Percentiles rank a stretch among this genome's conserved stretches.
Conservation (phyloP, 2,888 invertebrate species). For the Plebejus anna region DNA sequence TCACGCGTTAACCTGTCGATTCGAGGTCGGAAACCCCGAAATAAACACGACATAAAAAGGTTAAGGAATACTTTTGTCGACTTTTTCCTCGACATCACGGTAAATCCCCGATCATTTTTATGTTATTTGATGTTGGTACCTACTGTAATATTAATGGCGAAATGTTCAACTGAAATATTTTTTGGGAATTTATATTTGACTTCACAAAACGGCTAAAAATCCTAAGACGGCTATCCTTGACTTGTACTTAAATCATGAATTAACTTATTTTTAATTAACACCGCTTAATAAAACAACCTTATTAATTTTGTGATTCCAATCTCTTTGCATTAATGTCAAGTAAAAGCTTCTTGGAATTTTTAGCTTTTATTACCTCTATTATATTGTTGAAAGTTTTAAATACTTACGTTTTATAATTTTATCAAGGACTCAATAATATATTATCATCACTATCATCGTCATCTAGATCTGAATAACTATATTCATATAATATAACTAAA, state of each 20-base stretch:
- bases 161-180: not conserved
- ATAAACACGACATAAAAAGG: slow-evolving; percentile 16
- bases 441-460: not conserved
- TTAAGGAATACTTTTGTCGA: slow-evolving; percentile 16
- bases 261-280: slow-evolving; percentile 14
- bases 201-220: not conserved
- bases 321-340: slow-evolving; percentile 13
- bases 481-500: too few relatives aligned
- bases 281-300: slow-evolving; percentile 3
- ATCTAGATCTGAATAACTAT: not conserved
- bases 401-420: not conserved
- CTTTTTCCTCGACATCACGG: slow-evolving; percentile 6
- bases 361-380: not conserved
- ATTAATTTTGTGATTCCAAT: slow-evolving; percentile 11
- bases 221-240: not conserved
- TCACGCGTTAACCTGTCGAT: slow-evolving; percentile 12
- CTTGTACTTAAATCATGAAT: slow-evolving; percentile 9
- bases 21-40: not conserved
- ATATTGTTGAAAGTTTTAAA: not conserved
- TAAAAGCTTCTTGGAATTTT: not conserved
- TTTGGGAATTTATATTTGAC: not conserved
- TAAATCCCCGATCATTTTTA: not conserved
- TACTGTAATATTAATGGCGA: not conserved
- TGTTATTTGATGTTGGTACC: slow-evolving; percentile 1
- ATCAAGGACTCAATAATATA: not conserved